A percentile compares a stretch with the other conserved stretches of the same genome.
Conservation (phyloP, 2,797 vertebrate genomes). For the Valencia hispanica region DNA sequence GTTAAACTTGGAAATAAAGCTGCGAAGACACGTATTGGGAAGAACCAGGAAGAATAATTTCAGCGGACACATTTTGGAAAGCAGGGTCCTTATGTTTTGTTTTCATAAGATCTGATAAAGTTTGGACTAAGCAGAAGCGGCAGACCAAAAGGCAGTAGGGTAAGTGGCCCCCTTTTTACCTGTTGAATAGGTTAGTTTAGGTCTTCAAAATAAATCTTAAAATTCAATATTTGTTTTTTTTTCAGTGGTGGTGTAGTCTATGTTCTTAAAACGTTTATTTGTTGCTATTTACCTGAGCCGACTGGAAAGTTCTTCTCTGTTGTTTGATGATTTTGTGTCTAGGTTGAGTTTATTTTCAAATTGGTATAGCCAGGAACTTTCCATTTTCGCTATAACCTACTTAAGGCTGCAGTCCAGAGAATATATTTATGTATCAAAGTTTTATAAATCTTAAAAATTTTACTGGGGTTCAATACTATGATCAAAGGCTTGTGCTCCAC, state of each 20-base stretch:
- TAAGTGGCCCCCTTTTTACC: neutral
- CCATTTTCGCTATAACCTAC: neutral
- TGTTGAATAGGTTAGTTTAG: neutral
- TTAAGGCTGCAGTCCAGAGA: too few relatives aligned
- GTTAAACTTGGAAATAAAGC: neutral
- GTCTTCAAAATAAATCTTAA: neutral
- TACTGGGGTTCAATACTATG: too few relatives aligned
- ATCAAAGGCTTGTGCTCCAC: too few relatives aligned
- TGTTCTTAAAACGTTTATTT: too few relatives aligned
- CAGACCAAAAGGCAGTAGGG: neutral
- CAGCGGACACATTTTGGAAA: neutral
- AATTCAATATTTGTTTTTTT: neutral
- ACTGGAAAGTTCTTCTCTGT: neutral
- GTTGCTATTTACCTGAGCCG: neutral
- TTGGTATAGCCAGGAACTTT: neutral
- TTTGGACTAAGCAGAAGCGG: neutral
- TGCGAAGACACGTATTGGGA: neutral
- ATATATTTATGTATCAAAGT: too few relatives aligned
- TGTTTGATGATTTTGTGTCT: neutral
- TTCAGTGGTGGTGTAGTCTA: neutral
- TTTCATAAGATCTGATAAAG: neutral
- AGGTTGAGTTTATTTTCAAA: neutral
- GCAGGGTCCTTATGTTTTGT: neutral
- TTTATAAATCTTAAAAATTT: too few relatives aligned
- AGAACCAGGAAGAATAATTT: neutral